These are phyloP conservation scores for Nomada ruficornis DNA, from an alignment of 2,888 invertebrate species.

Conservation along the genomic window DNA sequence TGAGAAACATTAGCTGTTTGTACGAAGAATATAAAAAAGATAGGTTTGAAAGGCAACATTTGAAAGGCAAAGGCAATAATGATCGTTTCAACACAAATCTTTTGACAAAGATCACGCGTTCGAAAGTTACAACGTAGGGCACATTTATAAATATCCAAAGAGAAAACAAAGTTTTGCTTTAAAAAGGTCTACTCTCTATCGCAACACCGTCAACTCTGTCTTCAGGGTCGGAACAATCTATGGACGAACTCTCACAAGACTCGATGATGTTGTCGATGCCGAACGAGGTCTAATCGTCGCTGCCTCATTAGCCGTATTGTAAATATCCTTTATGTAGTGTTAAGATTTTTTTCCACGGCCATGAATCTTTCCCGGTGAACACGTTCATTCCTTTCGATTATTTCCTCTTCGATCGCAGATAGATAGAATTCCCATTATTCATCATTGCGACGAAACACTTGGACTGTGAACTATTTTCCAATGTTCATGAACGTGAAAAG, in stretches of 20 bases:
- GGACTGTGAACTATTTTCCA: not conserved
- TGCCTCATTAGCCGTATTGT: conserved; percentile 48
- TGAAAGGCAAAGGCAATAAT: no score
- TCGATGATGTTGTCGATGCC: conserved; percentile 95
- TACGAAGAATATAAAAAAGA: no score
- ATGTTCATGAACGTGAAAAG: not conserved
- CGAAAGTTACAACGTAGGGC: not conserved
- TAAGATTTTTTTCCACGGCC: conserved; percentile 2
- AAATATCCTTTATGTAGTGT: conserved; percentile 54
- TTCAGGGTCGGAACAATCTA: conserved; percentile 89
- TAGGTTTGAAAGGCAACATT: no score
- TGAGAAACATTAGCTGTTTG: no score
- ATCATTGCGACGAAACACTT: not conserved
- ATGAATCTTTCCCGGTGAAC: conserved; percentile 32
- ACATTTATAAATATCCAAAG: conserved; percentile 1
- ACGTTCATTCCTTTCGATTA: conserved; percentile 12
- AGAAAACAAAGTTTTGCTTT: conserved; percentile 49
- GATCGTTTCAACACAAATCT: no score
- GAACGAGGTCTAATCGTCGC: conserved; percentile 88
- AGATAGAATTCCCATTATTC: not conserved
- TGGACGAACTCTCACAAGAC: conserved; percentile 94
- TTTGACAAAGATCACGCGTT: not conserved
- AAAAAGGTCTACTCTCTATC: conserved; percentile 58
- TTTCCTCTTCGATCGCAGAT: not conserved
- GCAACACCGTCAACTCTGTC: conserved; percentile 62